phyloP scores from a whole-genome alignment of 1,140 invertebrate genomes.

The Trissolcus basalis region DNA sequence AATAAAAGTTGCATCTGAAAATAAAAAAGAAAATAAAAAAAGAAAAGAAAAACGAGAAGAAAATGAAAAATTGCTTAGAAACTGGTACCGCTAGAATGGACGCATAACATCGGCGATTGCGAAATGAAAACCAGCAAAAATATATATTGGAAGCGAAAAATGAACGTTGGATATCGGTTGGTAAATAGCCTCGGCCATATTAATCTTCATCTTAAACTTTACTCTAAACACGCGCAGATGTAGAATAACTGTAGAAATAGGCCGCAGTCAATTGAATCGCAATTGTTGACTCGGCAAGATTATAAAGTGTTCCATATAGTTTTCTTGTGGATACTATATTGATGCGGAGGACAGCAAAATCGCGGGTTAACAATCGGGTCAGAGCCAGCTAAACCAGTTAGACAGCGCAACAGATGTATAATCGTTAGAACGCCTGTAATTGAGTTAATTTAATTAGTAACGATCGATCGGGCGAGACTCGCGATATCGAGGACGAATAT shows the following conservation, averaged over 20 bases:
- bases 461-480: constrained; percentile 57
- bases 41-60: no score
- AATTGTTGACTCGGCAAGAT: constrained; percentile 38
- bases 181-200: no score
- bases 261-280: constrained; percentile 28
- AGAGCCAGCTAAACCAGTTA: constrained; percentile 70
- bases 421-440: constrained; percentile 62
- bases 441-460: constrained; percentile 66
- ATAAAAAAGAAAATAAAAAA: background rate
- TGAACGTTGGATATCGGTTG: no score
- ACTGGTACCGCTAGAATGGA: no score
- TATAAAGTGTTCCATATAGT: constrained; percentile 18
- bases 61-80: no score
- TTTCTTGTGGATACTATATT: no score
- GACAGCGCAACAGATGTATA: constrained; percentile 59
- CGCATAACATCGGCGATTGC: no score
- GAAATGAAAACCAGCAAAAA: no score
- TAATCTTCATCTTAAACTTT: no score
- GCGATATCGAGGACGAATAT: constrained; percentile 52
- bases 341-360: constrained; percentile 18
- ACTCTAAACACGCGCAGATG: no score
- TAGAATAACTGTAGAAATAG: constrained; percentile 10
- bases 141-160: no score
- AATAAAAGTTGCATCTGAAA: constrained; percentile 17
- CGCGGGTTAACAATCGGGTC: constrained; percentile 70